Conservation (phyloP, 2,888 invertebrate species). For the Sinhomidia bicolor region DNA sequence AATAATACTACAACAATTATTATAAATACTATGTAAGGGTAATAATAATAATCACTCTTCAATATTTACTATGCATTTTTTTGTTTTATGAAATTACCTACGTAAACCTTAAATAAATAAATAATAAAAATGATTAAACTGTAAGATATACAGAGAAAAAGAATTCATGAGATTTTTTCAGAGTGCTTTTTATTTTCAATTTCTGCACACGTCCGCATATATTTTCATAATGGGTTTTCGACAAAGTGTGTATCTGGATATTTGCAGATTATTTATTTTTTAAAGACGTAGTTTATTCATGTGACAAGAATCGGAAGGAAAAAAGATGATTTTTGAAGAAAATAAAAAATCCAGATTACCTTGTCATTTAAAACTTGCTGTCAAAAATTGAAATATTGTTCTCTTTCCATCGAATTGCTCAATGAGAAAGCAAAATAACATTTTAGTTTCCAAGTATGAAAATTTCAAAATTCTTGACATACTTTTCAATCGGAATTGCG, state of each 20-base stretch:
- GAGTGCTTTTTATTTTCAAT: neutral
- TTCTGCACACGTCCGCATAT: too few relatives aligned
- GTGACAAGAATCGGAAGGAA: too few relatives aligned
- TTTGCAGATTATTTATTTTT: neutral
- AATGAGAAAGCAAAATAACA: neutral
- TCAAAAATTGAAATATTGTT: neutral
- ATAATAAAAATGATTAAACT: slow-evolving; percentile 6
- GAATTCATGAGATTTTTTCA: neutral
- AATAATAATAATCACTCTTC: slow-evolving; percentile 57
- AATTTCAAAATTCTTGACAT: slow-evolving; percentile 4
- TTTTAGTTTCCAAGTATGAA: neutral
- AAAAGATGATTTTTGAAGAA: too few relatives aligned
- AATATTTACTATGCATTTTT: slow-evolving; percentile 61
- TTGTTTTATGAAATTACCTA: slow-evolving; percentile 62
- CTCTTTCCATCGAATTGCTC: neutral
- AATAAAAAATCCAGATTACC: neutral
- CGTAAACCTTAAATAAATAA: slow-evolving; percentile 24
- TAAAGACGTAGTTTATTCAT: too few relatives aligned
- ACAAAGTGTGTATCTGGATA: neutral
- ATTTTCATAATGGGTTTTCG: too few relatives aligned
- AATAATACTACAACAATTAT: slow-evolving; percentile 52
- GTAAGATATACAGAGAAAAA: slow-evolving; percentile 17
- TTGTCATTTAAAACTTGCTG: neutral
- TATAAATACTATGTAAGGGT: neutral
- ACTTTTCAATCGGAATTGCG: neutral